These are phyloP conservation scores for Pseudolaguvia tuberculata DNA, from an alignment of 2,113 vertebrate species.

Conservation along the genomic window DNA sequence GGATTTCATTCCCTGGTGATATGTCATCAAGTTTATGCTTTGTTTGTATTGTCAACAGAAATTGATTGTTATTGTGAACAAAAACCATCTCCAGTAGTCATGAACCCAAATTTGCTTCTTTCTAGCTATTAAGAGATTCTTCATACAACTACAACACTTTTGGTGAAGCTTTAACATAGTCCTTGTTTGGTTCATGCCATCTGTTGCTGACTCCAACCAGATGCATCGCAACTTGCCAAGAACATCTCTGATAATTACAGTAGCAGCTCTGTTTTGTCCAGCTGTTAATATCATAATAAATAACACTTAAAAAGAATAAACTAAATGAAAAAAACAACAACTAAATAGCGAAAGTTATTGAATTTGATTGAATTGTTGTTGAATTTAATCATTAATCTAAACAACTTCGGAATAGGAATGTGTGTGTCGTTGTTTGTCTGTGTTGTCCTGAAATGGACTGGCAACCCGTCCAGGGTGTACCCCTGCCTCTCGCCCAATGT, in stretches of 20 bases:
- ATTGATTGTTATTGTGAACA: slow-evolving; percentile 22
- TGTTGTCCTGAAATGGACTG: too few species aligned
- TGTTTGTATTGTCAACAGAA: slow-evolving; percentile 28
- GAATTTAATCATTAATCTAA: too few species aligned
- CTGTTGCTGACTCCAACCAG: slow-evolving; percentile 1
- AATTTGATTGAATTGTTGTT: too few species aligned
- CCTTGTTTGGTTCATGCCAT: not conserved
- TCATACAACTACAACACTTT: slow-evolving; percentile 13
- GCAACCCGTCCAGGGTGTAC: too few species aligned
- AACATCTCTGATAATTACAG: slow-evolving; percentile 75
- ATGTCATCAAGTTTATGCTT: slow-evolving; percentile 21
- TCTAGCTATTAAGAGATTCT: not conserved
- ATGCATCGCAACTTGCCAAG: slow-evolving; percentile 54
- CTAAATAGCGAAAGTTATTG: too few species aligned
- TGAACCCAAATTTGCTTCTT: slow-evolving; percentile 21
- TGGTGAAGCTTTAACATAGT: not conserved
- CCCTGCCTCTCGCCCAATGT: too few species aligned
- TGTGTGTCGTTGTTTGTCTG: too few species aligned
- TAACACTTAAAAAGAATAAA: not conserved
- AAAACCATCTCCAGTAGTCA: slow-evolving; percentile 9
- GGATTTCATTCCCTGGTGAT: slow-evolving; percentile 33
- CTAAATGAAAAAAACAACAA: too few species aligned
- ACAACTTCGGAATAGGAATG: not conserved
- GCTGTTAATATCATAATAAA: slow-evolving; percentile 46
- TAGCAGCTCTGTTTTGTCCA: slow-evolving; percentile 69